Conservation (phyloP, 2,888 invertebrate genomes). For the Diarsia brunnea region DNA sequence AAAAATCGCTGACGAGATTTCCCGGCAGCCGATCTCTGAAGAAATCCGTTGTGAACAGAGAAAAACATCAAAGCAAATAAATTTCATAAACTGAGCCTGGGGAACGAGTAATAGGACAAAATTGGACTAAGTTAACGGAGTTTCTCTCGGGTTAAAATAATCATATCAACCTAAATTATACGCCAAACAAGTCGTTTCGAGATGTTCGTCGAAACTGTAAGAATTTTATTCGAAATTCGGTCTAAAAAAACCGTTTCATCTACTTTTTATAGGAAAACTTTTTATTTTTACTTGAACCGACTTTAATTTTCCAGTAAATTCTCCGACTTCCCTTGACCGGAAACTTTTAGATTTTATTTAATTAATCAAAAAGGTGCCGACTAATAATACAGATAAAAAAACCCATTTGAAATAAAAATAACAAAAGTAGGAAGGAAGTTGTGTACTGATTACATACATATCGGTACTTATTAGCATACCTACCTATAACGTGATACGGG, state of each 20-base stretch:
- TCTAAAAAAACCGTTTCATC: slow-evolving; percentile 2
- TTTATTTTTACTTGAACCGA: background rate
- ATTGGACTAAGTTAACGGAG: slow-evolving; percentile 4
- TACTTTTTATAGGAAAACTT: background rate
- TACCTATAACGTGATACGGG: slow-evolving; percentile 13
- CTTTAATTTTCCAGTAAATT: background rate
- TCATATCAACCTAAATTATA: slow-evolving; percentile 38
- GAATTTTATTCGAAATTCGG: background rate
- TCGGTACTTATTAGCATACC: slow-evolving; percentile 6
- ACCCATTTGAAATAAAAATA: background rate
- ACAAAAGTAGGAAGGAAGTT: slow-evolving; percentile 37
- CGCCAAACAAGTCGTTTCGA: slow-evolving; percentile 6
- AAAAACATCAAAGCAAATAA: slow-evolving; percentile 2
- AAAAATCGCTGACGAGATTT: background rate
- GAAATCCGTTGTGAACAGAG: background rate
- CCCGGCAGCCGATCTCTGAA: background rate
- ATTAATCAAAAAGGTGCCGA: background rate
- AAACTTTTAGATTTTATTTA: background rate
- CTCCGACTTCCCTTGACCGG: background rate
- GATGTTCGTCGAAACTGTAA: slow-evolving; percentile 13
- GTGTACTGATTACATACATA: slow-evolving; percentile 9
- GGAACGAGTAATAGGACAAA: slow-evolving; percentile 8
- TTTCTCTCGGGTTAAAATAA: slow-evolving; percentile 23
- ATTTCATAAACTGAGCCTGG: background rate
- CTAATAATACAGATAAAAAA: slow-evolving; percentile 1